Conservation (phyloP, 2,113 vertebrate species). For the Menura novaehollandiae region DNA sequence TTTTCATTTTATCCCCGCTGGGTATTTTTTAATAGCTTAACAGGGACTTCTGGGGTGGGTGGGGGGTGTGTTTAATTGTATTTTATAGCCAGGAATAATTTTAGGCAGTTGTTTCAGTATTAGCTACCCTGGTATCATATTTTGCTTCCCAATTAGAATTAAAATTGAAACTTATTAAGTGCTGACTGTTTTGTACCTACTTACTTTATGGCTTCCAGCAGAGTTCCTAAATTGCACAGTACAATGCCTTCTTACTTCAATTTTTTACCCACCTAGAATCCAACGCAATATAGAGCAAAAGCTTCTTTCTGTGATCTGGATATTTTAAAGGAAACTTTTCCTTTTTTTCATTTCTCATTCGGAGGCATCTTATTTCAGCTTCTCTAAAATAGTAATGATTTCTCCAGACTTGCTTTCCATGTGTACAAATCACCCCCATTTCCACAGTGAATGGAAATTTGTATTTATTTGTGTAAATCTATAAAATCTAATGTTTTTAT, state of each 20-base stretch:
- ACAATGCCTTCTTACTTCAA: neutral
- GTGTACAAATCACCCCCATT: neutral
- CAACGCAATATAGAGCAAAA: neutral
- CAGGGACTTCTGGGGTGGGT: neutral
- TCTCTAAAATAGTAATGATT: neutral
- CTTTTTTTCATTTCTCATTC: neutral
- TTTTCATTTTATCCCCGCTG: neutral
- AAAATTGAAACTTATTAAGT: conserved; percentile 20
- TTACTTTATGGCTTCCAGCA: conserved; percentile 4
- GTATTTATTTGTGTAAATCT: neutral
- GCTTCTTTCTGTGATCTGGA: neutral
- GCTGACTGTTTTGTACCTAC: neutral
- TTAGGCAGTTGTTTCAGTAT: neutral
- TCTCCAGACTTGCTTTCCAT: neutral
- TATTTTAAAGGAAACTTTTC: neutral
- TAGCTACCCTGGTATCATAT: neutral
- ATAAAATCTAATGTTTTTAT: neutral
- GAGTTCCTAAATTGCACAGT: neutral
- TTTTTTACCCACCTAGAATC: conserved; percentile 18
- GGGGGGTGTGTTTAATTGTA: neutral
- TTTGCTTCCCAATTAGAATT: conserved; percentile 26
- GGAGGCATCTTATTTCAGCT: neutral
- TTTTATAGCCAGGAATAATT: neutral
- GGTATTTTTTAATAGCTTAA: conserved; percentile 11
- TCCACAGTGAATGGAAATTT: neutral